phyloP scores from a whole-genome alignment of 2,113 vertebrate genomes.

The Odontophorus gujanensis region DNA sequence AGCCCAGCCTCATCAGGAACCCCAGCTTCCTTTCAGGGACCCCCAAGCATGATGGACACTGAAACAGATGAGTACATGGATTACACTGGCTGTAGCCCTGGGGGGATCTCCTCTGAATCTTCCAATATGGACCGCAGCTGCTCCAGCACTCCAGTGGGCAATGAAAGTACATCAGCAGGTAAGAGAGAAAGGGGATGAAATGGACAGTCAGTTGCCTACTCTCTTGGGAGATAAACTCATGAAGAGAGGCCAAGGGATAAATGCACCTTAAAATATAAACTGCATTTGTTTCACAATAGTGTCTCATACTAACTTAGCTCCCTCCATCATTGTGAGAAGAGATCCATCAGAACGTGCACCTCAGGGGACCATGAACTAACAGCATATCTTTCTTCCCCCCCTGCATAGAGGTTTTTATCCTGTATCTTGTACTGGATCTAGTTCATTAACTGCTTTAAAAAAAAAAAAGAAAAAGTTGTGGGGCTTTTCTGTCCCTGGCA shows the following conservation, averaged over 20 bases:
- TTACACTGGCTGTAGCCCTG: constrained; percentile 91
- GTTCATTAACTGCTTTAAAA: not conserved
- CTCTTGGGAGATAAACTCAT: not conserved
- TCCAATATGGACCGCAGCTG: constrained; percentile 97
- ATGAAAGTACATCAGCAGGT: constrained; percentile 94
- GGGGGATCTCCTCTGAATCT: constrained; percentile 93
- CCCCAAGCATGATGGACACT: constrained; percentile 81
- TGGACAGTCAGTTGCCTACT: not conserved
- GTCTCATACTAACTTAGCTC: not conserved
- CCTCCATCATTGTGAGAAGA: not conserved
- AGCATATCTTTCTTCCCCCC: not conserved
- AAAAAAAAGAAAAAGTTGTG: not conserved
- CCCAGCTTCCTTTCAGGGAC: constrained; percentile 80
- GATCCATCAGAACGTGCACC: not conserved
- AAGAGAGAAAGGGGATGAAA: constrained; percentile 16
- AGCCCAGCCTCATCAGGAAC: constrained; percentile 75
- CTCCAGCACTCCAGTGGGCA: constrained; percentile 96
- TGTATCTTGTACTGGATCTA: not conserved
- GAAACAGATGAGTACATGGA: constrained; percentile 96
- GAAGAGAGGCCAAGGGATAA: not conserved
- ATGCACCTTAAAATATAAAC: not conserved
- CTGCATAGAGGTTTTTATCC: not conserved
- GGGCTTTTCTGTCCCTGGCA: not conserved
- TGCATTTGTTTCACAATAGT: not conserved
- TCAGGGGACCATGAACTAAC: not conserved